These are phyloP conservation scores for Drosophila biarmipes DNA, from an alignment of 1,140 invertebrate species.

Conservation along the genomic window DNA sequence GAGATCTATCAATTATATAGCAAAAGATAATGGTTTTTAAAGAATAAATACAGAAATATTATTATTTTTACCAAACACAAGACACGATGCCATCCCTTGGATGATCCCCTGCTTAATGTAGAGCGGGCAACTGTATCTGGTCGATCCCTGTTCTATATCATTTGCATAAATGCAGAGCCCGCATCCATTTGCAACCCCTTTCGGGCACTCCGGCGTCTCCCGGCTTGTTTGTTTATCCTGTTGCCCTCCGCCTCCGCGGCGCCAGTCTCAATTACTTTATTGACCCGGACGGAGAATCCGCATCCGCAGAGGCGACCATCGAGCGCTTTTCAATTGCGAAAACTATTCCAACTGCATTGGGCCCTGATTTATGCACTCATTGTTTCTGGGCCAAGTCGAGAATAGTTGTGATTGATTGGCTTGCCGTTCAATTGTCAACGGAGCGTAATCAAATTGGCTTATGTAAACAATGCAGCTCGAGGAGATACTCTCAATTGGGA, in stretches of 20 bases:
- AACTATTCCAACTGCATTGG: constrained; percentile 38
- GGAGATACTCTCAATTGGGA: constrained; percentile 59
- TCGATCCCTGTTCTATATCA: constrained; percentile 19
- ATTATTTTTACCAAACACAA: not conserved
- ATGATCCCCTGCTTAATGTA: constrained; percentile 16
- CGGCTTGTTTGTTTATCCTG: constrained; percentile 52
- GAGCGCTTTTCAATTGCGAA: constrained; percentile 62
- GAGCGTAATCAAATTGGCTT: constrained; percentile 77
- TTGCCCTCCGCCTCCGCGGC: constrained; percentile 47
- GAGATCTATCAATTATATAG: too few species aligned
- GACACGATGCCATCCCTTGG: not conserved
- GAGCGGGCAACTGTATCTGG: constrained; percentile 38
- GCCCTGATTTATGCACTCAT: constrained; percentile 29
- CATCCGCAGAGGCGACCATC: constrained; percentile 13
- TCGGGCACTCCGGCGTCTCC: constrained; percentile 25
- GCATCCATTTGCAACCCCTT: constrained; percentile 54
- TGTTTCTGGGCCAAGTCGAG: constrained; percentile 53
- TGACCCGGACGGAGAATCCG: constrained; percentile 48
- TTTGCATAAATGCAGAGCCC: constrained; percentile 55
- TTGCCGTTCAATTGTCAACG: constrained; percentile 69
- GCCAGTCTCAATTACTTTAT: constrained; percentile 82
- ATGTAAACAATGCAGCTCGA: constrained; percentile 64
- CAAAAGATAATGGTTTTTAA: not conserved
- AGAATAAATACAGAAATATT: not conserved
- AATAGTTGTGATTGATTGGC: constrained; percentile 72